Conservation (phyloP, 2,888 invertebrate species). For the Erpobdella octoculata region DNA sequence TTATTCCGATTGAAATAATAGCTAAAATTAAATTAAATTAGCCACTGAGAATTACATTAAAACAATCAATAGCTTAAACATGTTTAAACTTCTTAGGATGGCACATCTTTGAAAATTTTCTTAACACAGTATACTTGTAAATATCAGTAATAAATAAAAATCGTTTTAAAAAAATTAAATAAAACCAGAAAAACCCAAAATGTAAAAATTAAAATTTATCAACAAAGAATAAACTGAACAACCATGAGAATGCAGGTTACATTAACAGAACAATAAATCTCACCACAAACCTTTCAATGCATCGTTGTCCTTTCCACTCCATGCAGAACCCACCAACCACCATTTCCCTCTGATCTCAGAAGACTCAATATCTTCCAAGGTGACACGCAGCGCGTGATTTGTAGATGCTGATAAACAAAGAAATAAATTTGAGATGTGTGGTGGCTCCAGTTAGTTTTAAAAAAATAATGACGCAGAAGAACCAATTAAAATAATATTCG, state of each 20-base stretch:
- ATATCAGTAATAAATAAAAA: too few relatives aligned
- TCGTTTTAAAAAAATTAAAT: too few relatives aligned
- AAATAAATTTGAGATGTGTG: not conserved
- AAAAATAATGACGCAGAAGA: not conserved
- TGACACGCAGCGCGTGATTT: not conserved
- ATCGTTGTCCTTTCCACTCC: conserved; percentile 3
- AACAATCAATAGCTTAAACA: too few relatives aligned
- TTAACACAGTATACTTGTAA: too few relatives aligned
- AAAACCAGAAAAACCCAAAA: too few relatives aligned
- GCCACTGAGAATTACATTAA: too few relatives aligned
- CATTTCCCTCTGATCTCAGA: conserved; percentile 3
- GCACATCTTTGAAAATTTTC: too few relatives aligned
- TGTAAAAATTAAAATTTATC: not conserved
- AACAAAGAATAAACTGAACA: not conserved
- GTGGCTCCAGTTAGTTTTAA: too few relatives aligned
- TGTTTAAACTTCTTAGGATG: too few relatives aligned
- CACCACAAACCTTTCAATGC: not conserved
- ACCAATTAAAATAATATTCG: not conserved
- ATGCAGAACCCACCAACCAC: conserved; percentile 16
- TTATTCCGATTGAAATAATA: too few relatives aligned
- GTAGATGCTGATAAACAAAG: not conserved
- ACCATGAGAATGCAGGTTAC: not conserved
- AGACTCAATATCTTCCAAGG: conserved; percentile 1
- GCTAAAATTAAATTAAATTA: too few relatives aligned
- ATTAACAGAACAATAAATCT: not conserved